Percentiles rank a stretch among this genome's conserved stretches.
phyloP scores from a whole-genome alignment of 2,888 invertebrate species.

The Athalia rosae region DNA sequence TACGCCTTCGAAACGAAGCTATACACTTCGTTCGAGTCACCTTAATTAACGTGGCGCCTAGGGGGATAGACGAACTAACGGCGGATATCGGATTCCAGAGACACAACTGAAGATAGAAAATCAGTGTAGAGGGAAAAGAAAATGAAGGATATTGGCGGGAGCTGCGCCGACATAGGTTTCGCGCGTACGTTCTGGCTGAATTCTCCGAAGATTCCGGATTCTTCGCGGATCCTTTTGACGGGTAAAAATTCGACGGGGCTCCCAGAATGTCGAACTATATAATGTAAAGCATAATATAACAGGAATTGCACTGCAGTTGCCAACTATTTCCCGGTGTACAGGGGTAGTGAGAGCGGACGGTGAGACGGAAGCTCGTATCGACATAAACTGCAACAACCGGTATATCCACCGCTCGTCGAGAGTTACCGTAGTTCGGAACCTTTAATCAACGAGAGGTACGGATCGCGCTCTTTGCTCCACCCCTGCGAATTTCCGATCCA shows the following conservation, averaged over 20 bases:
- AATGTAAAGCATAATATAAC: too few relatives aligned
- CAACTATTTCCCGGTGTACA: too few relatives aligned
- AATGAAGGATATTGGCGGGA: neutral
- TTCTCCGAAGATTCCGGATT: too few relatives aligned
- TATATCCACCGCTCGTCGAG: neutral
- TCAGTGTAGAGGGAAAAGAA: slow-evolving; percentile 3
- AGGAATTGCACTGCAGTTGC: too few relatives aligned
- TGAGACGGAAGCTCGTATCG: too few relatives aligned
- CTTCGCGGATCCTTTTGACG: too few relatives aligned
- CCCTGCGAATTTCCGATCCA: too few relatives aligned
- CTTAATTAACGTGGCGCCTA: slow-evolving; percentile 35
- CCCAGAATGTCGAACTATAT: too few relatives aligned
- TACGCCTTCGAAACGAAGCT: slow-evolving; percentile 5
- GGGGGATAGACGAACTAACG: slow-evolving; percentile 6
- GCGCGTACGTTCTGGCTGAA: neutral
- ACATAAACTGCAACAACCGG: neutral
- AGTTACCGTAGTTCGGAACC: neutral
- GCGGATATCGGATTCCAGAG: slow-evolving; percentile 37
- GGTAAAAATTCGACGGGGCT: too few relatives aligned
- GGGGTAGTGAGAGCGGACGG: too few relatives aligned
- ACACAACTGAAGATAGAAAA: slow-evolving; percentile 22
- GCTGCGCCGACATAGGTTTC: neutral
- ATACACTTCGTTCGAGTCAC: slow-evolving; percentile 26
- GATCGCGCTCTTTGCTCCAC: too few relatives aligned
- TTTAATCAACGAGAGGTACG: neutral